Evolutionary conservation across 1,140 invertebrate species (phyloP).

Genomic region (Chionoecetes opilio): DNA sequence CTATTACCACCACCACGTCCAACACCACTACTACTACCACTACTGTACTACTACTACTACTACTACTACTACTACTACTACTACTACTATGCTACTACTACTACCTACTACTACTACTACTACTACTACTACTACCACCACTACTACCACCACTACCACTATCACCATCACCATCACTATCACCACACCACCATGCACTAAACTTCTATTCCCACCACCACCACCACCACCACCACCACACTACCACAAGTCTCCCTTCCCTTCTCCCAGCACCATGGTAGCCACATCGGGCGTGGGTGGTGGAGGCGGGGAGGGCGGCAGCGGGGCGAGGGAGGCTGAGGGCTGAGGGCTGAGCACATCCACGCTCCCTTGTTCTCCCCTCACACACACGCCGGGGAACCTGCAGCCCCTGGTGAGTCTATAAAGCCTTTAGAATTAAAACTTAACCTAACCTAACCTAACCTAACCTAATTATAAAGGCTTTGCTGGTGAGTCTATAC

Average conservation of each 20-base stretch:
- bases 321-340: not conserved
- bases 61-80: too few relatives aligned
- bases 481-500: too few relatives aligned
- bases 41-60: too few relatives aligned
- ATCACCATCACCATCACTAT: not conserved
- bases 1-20: too few relatives aligned
- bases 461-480: too few relatives aligned
- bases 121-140: not conserved
- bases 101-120: too few relatives aligned
- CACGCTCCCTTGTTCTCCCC: not conserved
- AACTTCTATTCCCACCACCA: too few relatives aligned
- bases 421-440: too few relatives aligned
- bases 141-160: not conserved
- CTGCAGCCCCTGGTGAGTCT: not conserved
- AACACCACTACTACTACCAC: too few relatives aligned
- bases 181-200: not conserved
- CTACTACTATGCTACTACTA: too few relatives aligned
- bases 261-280: not conserved
- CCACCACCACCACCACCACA: not conserved
- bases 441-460: too few relatives aligned
- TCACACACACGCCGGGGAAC: not conserved
- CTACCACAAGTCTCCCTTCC: too few relatives aligned
- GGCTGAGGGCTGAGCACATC: not conserved
- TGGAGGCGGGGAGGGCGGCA: not conserved
- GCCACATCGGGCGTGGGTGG: not conserved